phyloP scores from a whole-genome alignment of 2,888 invertebrate genomes.

The Rambutsinella grinnellia region DNA sequence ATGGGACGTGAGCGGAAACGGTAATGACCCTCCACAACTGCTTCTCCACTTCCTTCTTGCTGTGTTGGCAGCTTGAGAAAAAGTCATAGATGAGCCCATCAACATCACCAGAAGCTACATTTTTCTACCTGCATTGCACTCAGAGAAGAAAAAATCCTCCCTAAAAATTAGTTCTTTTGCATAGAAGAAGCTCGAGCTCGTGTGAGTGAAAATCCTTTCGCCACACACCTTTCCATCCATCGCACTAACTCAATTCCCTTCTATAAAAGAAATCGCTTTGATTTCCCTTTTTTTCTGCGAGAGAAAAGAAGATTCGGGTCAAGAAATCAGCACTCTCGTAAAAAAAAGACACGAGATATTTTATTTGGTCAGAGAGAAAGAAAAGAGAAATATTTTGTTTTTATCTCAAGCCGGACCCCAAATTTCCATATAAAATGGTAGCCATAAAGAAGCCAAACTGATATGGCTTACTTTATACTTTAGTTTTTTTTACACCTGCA shows the following conservation, averaged over 20 bases:
- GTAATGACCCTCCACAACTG: slow-evolving; percentile 22
- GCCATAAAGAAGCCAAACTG: not conserved
- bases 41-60: not conserved
- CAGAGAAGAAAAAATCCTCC: not conserved
- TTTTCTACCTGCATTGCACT: too few species aligned
- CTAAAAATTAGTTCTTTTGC: not conserved
- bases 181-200: not conserved
- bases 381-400: not conserved
- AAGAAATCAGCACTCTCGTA: slow-evolving; percentile 8
- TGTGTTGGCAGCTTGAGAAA: not conserved
- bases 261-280: not conserved
- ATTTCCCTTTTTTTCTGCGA: not conserved
- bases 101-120: too few species aligned
- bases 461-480: not conserved
- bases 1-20: slow-evolving; percentile 38
- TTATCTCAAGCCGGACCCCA: not conserved
- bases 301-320: not conserved
- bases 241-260: not conserved
- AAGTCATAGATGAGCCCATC: too few species aligned
- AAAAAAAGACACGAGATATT: too few species aligned
- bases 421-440: not conserved
- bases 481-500: not conserved
- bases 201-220: slow-evolving; percentile 11
- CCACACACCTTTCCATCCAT: not conserved
- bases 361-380: not conserved